A percentile compares a stretch with the other conserved stretches of the same genome.
Conservation (phyloP, 2,888 invertebrate genomes). For the Coenonympha glycerion region DNA sequence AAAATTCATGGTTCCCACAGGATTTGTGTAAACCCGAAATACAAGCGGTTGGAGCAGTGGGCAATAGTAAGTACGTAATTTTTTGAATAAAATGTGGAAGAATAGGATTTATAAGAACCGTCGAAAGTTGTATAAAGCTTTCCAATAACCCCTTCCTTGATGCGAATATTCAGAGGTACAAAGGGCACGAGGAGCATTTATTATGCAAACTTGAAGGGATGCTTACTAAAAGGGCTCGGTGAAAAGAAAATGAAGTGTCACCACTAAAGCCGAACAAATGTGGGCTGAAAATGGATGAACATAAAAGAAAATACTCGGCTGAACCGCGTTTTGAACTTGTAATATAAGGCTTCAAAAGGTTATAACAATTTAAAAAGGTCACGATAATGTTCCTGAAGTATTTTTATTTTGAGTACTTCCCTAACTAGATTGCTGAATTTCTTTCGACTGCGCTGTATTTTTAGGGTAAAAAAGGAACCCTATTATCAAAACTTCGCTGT, state of each 20-base stretch:
- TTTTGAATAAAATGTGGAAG: not conserved
- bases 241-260: slow-evolving; percentile 58
- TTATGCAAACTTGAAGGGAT: slow-evolving; percentile 51
- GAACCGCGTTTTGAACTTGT: slow-evolving; percentile 6
- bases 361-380: slow-evolving; percentile 1
- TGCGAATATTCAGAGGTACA: slow-evolving; percentile 38
- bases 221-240: slow-evolving; percentile 31
- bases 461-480: too few relatives aligned
- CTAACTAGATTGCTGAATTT: not conserved
- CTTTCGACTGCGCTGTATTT: not conserved
- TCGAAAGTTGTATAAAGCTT: slow-evolving; percentile 17
- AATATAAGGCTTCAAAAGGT: slow-evolving; percentile 1
- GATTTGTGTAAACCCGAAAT: too few relatives aligned
- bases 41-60: too few relatives aligned
- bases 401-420: not conserved
- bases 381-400: not conserved
- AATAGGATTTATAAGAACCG: slow-evolving; percentile 14
- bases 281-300: slow-evolving; percentile 19
- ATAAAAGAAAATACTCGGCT: slow-evolving; percentile 4
- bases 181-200: slow-evolving; percentile 39
- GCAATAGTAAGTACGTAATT: too few relatives aligned
- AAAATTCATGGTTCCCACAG: too few relatives aligned
- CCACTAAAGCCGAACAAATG: slow-evolving; percentile 39
- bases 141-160: slow-evolving; percentile 34
- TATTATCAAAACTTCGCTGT: too few relatives aligned